phyloP scores from a whole-genome alignment of 2,113 vertebrate species.

The Chitala chitala region DNA sequence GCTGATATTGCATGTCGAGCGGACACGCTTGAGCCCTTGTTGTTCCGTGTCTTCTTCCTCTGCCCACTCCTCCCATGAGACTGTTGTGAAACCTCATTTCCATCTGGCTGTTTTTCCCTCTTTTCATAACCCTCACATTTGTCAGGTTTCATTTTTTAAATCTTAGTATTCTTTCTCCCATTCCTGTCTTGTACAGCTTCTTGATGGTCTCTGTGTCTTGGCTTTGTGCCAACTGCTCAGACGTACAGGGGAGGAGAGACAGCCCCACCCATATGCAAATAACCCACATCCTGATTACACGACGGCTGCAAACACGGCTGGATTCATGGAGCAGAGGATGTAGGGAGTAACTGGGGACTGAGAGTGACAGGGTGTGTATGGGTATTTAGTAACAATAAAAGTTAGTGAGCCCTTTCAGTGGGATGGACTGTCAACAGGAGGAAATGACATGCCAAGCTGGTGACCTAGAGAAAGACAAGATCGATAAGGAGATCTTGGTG shows the following conservation, averaged over 20 bases:
- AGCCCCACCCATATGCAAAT: slow-evolving; percentile 42
- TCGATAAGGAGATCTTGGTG: not conserved
- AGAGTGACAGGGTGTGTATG: slow-evolving; percentile 1
- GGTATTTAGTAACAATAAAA: not conserved
- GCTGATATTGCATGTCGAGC: not conserved
- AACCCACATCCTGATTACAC: slow-evolving; percentile 57
- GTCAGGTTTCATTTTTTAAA: not conserved
- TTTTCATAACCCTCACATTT: slow-evolving; percentile 28
- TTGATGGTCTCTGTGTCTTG: slow-evolving; percentile 19
- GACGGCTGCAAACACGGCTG: slow-evolving; percentile 54
- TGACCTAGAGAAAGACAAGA: not conserved
- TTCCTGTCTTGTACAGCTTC: not conserved
- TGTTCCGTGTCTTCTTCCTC: not conserved
- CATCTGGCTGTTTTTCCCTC: slow-evolving; percentile 39
- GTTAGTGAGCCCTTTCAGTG: not conserved
- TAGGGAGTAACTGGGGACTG: slow-evolving; percentile 12
- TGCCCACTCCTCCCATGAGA: slow-evolving; percentile 1
- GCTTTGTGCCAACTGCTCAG: slow-evolving; percentile 48
- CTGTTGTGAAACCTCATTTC: not conserved
- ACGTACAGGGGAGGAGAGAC: slow-evolving; percentile 39
- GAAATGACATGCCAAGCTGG: not conserved
- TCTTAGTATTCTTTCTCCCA: not conserved
- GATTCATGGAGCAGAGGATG: slow-evolving; percentile 9
- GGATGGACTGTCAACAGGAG: not conserved
- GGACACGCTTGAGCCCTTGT: not conserved